Base-by-base conservation (phyloP, 2,888 invertebrate species). In the Parnassius smintheus region DNA sequence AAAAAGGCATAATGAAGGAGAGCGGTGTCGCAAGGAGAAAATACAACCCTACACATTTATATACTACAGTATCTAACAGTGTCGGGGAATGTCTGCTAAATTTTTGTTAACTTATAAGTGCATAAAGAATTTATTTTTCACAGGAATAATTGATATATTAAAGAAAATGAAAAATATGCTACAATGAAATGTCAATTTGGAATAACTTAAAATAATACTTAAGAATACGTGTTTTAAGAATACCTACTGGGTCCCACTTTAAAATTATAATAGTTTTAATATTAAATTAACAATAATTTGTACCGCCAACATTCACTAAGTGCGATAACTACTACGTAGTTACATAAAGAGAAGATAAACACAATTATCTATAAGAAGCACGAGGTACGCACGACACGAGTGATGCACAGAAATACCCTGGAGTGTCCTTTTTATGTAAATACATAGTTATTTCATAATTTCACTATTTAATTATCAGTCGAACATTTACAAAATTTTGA, bases 141-240 rank as follows among this genome's bases (percentile, higher is more conserved):
- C 65, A 68, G 71, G 68, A 66, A 70, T 74, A 75, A 70, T 61
- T 56, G 56, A 72, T 71, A 12, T 50, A 12, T 22, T 49, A 22
- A 69, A 75, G 73, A 75, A 70, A 72, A 76, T 72, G 75, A 80
- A 75, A 76, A 80, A 81, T 76, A 84, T 51, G 8, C 35, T 13
- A 35, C 41, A 59, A 80, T 81, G 79, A 84, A 81, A 80, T 77
- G 81, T 83, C 83, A 82, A 83, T 83, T 78, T 85, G 86, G 86
- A 89, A 87, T 86, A 89, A 88, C 85, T 88, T 88, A 89, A 83
- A 81, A 75, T 87, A 88, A 87, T 84, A 88, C 88, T 88, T 86
- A 88, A 76, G 81, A 80, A 83, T 86, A 85, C 78, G 82, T 70
- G 73, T 78, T 83, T 81, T 79, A 80, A 76, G 78, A 85, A 82